phyloP scores from a whole-genome alignment of 2,888 invertebrate genomes.

The Cheilosia pagana region DNA sequence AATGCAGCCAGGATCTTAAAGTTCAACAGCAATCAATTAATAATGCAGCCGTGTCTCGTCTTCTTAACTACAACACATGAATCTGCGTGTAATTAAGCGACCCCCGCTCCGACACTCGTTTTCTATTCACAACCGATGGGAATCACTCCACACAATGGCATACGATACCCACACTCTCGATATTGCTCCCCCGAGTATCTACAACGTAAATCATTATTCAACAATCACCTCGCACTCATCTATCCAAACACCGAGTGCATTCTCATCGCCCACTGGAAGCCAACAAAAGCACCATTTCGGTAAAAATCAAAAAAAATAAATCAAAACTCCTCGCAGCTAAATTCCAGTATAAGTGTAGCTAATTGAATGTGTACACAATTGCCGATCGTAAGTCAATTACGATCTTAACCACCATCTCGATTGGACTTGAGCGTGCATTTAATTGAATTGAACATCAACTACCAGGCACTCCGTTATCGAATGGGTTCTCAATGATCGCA shows the following conservation, averaged over 20 bases:
- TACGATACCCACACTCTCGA: slow-evolving; percentile 11
- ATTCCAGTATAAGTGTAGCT: slow-evolving; percentile 74
- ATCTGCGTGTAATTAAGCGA: slow-evolving; percentile 22
- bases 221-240: slow-evolving; percentile 49
- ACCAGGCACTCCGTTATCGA: slow-evolving; percentile 8
- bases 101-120: background rate
- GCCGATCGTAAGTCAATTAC: slow-evolving; percentile 71
- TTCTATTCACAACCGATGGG: background rate
- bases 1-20: slow-evolving; percentile 20
- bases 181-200: slow-evolving; percentile 42
- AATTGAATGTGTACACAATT: slow-evolving; percentile 74
- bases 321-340: slow-evolving; percentile 14
- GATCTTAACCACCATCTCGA: slow-evolving; percentile 61
- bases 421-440: slow-evolving; percentile 47
- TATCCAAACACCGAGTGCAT: slow-evolving; percentile 47
- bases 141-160: slow-evolving; percentile 40
- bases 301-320: slow-evolving; percentile 48
- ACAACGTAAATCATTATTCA: slow-evolving; percentile 51
- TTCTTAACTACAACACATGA: background rate
- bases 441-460: slow-evolving; percentile 62
- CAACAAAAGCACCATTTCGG: slow-evolving; percentile 54
- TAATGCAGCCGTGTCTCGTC: slow-evolving; percentile 24
- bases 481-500: slow-evolving; percentile 35
- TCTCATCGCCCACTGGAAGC: slow-evolving; percentile 49
- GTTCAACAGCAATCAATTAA: slow-evolving; percentile 42